Evolutionary conservation across 2,888 invertebrate genomes (phyloP).

Genomic region (Nebria brevicollis): DNA sequence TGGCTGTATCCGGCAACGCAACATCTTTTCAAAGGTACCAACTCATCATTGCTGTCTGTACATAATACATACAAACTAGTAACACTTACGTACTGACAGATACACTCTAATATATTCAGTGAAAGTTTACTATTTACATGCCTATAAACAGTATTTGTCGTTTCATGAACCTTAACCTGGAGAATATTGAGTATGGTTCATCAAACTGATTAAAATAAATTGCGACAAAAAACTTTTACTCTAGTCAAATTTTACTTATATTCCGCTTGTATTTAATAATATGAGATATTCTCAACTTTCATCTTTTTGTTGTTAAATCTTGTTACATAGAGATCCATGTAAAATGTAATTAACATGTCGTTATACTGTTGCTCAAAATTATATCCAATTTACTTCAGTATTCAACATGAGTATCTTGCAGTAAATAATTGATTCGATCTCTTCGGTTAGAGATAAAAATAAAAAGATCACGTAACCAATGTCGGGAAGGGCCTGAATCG

Average conservation of each 20-base stretch:
- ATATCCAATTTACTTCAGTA: neutral
- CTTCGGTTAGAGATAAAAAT: neutral
- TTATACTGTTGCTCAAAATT: neutral
- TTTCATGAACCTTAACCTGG: neutral
- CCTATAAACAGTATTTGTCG: neutral
- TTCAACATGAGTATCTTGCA: neutral
- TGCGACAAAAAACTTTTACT: too few relatives aligned
- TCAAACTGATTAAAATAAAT: neutral
- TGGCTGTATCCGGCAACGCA: neutral
- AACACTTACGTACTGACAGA: neutral
- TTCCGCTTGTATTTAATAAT: too few relatives aligned
- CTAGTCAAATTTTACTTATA: too few relatives aligned
- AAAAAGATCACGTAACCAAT: neutral
- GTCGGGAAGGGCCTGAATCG: neutral
- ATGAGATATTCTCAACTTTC: too few relatives aligned
- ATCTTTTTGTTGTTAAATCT: too few relatives aligned
- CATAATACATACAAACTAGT: neutral
- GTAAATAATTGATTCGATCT: constrained; percentile 7
- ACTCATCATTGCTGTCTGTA: neutral
- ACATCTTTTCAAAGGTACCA: neutral
- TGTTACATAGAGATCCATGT: too few relatives aligned
- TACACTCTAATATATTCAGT: neutral
- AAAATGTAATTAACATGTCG: neutral
- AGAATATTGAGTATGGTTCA: neutral
- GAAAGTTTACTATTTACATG: neutral